Base-by-base conservation (phyloP, 2,797 vertebrate genomes). In the Salmo trutta region DNA sequence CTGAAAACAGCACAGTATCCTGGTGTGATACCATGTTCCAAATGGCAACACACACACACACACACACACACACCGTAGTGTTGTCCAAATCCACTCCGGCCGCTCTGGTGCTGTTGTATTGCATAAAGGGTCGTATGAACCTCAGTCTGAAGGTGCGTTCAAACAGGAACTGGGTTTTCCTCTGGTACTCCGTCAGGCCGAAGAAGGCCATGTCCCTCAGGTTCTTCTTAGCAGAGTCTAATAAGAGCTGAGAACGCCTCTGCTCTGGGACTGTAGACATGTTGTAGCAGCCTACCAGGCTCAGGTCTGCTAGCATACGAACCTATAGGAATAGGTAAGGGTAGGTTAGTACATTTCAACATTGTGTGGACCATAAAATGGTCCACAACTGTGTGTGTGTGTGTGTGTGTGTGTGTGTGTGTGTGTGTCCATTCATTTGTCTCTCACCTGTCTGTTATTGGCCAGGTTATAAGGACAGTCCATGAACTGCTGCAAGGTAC, bases 131-230 rank as follows among this genome's bases (percentile, higher is more conserved):
- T 82, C 96, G 94, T 93, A 99, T 99, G 93, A 99, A 99, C 79
- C 96, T 96, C 86, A 99, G 94, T 82, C 94, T 95, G 89, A 99
- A 99, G 95, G 97, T 99, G 65, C 97, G 95, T 87, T 99, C 98
- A 36, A 99, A 99, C 85, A 99, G 95, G 93, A 98, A 99, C 92
- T 99, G 98, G 77, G 98, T 99, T 94, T 99, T 99, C 89, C 98
- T 95, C 94, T 99, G 98, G 94, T 97, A 99, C 92, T 99, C 98
- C 0, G 98, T 99, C 86, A 99, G 93, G 83, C 98, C 98, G 0
- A 98, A 99, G 95, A 99, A 99, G 86, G 98, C 96, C 98, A 99
- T 99, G 92, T 98, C 97, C 16, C 96, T 95, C 62, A 99, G 95
- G 94, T 99, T 99, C 92, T 98, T 98, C 94, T 99, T 99, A 77